These are phyloP conservation scores for Spisula subtruncata DNA, from an alignment of 2,888 invertebrate genomes.

Conservation along the genomic window DNA sequence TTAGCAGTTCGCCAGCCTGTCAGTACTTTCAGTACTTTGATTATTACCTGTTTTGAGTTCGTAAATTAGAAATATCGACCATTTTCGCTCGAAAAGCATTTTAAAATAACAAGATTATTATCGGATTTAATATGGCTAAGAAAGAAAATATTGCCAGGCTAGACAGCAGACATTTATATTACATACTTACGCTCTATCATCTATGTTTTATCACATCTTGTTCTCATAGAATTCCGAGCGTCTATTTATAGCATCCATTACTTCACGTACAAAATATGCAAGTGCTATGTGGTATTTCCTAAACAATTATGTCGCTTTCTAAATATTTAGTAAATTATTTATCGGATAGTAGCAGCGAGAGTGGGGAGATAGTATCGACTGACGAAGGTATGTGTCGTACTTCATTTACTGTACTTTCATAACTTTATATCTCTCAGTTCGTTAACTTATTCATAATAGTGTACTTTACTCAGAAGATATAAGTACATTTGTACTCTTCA, in stretches of 20 bases:
- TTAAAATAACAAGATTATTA: no score
- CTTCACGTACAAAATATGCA: background rate
- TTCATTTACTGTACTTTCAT: background rate
- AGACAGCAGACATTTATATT: background rate
- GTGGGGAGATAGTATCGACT: slow-evolving; percentile 23
- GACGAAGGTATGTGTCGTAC: slow-evolving; percentile 12
- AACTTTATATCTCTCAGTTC: no score
- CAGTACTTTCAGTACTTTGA: no score
- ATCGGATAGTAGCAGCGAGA: slow-evolving; percentile 27
- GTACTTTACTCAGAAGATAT: no score
- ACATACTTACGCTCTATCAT: background rate
- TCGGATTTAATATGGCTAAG: no score
- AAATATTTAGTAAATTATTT: slow-evolving; percentile 29
- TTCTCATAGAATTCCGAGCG: background rate
- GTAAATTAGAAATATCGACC: no score
- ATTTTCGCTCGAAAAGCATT: no score
- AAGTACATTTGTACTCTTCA: no score
- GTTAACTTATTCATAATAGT: no score
- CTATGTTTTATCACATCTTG: background rate
- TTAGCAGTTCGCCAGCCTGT: no score
- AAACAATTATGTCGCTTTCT: slow-evolving; percentile 1
- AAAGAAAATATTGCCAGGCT: background rate
- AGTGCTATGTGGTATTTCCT: background rate
- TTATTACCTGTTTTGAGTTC: no score
- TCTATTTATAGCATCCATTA: background rate